Evolutionary conservation across 2,888 invertebrate genomes (phyloP), one percentile per base, ranked within the genome.

Genomic region (Cetonia aurata): DNA sequence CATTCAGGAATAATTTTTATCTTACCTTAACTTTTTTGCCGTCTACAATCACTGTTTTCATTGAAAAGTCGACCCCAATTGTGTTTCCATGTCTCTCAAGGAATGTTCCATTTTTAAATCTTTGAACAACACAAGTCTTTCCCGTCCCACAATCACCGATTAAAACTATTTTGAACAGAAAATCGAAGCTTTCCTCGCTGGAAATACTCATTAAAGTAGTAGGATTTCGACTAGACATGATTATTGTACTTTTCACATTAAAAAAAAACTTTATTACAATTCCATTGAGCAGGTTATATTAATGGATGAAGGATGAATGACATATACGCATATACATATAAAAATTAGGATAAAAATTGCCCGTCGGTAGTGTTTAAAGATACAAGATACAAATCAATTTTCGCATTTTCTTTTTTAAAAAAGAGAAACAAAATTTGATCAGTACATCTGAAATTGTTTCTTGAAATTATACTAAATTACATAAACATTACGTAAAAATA

Each of bases 31-130:
- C 94, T 87, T 93, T 93, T 85, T 98, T 98, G 66, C 94, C 95
- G 84, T 98, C 97, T 57, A 98, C 92, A 76, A 93, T 89, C 48
- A 98, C 90, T 67, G 97, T 98, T 90, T 98, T 98, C 97, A 98
- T 98, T 73, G 97, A 97, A 87, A 98, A 98, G 86, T 98, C 98
- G 69, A 98, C 98, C 74, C 98, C 98, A 82, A 98, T 98, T 57
- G 98, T 98, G 83, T 95, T 97, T 71, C 96, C 96, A 86, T 98
- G 96, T 76, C 94, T 89, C 86, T 98, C 98, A 76, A 96, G 93
- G 82, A 96, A 98, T 78, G 95, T 96, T 72, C 98, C 98, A 73
- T 96, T 96, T 85, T 96, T 96, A 85, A 98, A 94, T 77, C 98
- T 90, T 85, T 98, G 97, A 71, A 98, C 96, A 76, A 98, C 94